phyloP scores from a whole-genome alignment of 2,113 vertebrate species.

The Noturus placidus region DNA sequence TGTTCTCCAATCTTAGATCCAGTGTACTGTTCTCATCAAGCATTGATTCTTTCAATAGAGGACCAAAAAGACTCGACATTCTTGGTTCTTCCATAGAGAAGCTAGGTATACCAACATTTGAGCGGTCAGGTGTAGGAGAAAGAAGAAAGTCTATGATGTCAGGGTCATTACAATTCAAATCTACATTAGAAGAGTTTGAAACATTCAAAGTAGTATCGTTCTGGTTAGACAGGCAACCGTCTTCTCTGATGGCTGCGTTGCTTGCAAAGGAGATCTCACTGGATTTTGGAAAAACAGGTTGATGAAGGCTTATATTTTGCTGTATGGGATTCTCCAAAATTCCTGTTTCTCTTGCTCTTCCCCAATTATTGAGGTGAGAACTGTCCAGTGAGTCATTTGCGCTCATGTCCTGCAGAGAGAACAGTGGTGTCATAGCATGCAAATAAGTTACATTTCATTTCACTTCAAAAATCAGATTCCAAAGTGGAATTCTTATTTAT shows the following conservation, averaged over 20 bases:
- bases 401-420: conserved; percentile 77
- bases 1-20: conserved; percentile 84
- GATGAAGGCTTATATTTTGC: conserved; percentile 79
- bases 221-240: neutral
- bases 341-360: conserved; percentile 42
- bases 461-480: neutral
- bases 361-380: conserved; percentile 68
- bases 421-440: neutral
- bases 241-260: conserved; percentile 43
- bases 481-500: neutral
- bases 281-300: conserved; percentile 74
- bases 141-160: conserved; percentile 81
- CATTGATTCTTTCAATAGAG: conserved; percentile 84
- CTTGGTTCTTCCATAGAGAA: conserved; percentile 50
- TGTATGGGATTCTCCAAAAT: conserved; percentile 64
- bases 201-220: neutral
- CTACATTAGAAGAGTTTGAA: conserved; percentile 71
- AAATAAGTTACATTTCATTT: neutral
- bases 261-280: conserved; percentile 71
- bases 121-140: conserved; percentile 72
- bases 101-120: conserved; percentile 54
- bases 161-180: conserved; percentile 74
- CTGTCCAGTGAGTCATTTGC: conserved; percentile 62
- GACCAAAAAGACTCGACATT: conserved; percentile 75
- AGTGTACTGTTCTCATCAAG: conserved; percentile 87